Evolutionary conservation across 2,113 vertebrate genomes (phyloP), one percentile per base, ranked within the genome.

Genomic region (Sceloporus tristichus): DNA sequence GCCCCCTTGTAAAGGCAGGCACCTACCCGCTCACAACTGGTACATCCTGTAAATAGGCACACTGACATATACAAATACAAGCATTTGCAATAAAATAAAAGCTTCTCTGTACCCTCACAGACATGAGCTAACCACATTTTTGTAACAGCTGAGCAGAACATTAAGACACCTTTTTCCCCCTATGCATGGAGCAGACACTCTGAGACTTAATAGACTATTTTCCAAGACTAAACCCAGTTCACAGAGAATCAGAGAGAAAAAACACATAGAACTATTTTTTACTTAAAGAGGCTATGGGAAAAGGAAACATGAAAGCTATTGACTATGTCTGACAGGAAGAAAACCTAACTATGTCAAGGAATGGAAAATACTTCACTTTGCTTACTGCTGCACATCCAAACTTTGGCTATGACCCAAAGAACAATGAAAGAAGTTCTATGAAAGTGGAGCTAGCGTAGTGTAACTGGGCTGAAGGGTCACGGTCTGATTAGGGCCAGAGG

Each of bases 31-130:
- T 59, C 0, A 0, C 23, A 84, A 75, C 29, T 70, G 83, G 38
- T 18, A 18, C 78, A 25, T 54, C 0, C 0, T 29, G 87, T 70
- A 90, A 92, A 88, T 25, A 86, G 11, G 86, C 38, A 14, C 68
- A 48, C 83, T 92, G 94, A 79, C 80, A 87, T 86, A 91, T 53
- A 89, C 88, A 94, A 90, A 74, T 77, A 77, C 62, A 0, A 0
- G 2, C 25, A 0, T 0, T 82, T 91, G 89, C 70, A 90, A 86
- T 90, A 79, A 13, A 89, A 90, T 68, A 93, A 88, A 23, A 75
- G 77, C 80, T 48, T 91, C 86, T 89, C 87, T 93, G 86, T 90
- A 29, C 0, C 0, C 53, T 84, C 74, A 85, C 82, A 90, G 21
- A 5, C 10, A 14, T 83, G 90, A 65, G 94, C 76, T 75, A 89